Percentiles rank a stretch among this genome's conserved stretches.
Conservation (phyloP, 1,140 invertebrate genomes). For the Drosophila kikkawai region DNA sequence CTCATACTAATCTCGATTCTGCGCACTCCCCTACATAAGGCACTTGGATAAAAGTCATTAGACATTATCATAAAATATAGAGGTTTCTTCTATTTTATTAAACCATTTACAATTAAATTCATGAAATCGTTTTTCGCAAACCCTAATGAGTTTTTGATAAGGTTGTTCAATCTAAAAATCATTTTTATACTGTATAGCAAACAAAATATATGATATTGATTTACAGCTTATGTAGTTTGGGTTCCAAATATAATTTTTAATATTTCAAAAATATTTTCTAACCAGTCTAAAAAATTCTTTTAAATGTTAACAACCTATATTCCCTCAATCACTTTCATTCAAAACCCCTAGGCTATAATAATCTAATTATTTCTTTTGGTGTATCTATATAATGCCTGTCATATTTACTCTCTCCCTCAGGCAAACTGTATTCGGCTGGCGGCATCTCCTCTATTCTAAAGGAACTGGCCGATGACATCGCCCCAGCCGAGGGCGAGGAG, state of each 20-base stretch:
- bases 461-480: conserved; percentile 84
- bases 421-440: conserved; percentile 82
- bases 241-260: background rate
- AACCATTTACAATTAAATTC: background rate
- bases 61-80: background rate
- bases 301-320: no score
- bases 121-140: background rate
- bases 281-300: no score
- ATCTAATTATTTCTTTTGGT: conserved; percentile 7
- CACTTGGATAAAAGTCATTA: conserved; percentile 1
- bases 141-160: background rate
- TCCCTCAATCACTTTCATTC: background rate
- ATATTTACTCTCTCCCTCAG: conserved; percentile 34
- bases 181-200: no score
- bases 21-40: conserved; percentile 38
- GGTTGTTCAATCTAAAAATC: no score
- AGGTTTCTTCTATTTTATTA: background rate
- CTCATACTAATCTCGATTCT: conserved; percentile 42
- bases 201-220: background rate
- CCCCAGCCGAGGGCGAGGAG: conserved; percentile 80
- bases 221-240: background rate
- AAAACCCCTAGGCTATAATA: background rate
- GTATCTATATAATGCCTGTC: background rate
- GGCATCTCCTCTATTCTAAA: conserved; percentile 82
- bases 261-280: background rate